phyloP scores from a whole-genome alignment of 2,797 vertebrate species.

The Cossypha polioptera region DNA sequence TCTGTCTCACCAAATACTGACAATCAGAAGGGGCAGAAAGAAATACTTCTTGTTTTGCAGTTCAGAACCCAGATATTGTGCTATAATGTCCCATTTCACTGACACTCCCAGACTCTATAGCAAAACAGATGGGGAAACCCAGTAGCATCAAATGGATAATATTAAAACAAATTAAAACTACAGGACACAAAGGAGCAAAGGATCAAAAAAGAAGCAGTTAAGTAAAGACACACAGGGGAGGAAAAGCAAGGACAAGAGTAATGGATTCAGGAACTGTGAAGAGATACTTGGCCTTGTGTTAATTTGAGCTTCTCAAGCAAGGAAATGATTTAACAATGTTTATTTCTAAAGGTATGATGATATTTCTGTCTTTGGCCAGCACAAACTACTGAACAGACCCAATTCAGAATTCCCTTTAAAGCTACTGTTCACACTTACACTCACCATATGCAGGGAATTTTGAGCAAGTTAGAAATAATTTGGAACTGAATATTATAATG shows the following conservation, averaged over 20 bases:
- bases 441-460: neutral
- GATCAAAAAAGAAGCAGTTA: neutral
- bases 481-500: neutral
- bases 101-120: neutral
- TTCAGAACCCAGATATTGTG: neutral
- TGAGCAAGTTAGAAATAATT: neutral
- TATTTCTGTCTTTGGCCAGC: neutral
- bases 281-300: neutral
- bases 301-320: neutral
- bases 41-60: neutral
- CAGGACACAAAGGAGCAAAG: neutral
- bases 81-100: neutral
- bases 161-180: neutral
- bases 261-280: neutral
- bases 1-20: neutral
- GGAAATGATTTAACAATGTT: neutral
- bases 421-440: neutral
- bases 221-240: neutral
- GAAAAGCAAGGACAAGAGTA: neutral
- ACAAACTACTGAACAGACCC: neutral
- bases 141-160: neutral
- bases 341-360: neutral
- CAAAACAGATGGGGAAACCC: neutral
- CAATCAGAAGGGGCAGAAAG: neutral
- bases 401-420: neutral